Evolutionary conservation across 2,888 invertebrate species (phyloP), one percentile per base, ranked within the genome.

Genomic region (Drosophila seclusa): DNA sequence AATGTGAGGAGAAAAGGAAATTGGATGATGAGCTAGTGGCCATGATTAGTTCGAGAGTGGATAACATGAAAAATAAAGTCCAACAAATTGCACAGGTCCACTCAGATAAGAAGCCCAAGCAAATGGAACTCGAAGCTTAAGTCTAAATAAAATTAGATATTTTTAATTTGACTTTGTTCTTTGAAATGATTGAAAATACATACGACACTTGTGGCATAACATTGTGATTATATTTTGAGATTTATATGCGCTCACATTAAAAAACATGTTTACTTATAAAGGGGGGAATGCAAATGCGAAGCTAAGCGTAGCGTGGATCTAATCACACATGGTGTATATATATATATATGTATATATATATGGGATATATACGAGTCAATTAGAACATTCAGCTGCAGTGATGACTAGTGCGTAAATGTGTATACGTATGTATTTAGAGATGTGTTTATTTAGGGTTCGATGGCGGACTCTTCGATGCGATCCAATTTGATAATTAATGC

Each of bases 401-500:
- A 71, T 77, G 83, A 87, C 84, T 82, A 83, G 87, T 61, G 48
- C 36, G 11, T 45, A 62, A 42, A 40, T 49, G 4, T 45, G 21
- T 50, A 36, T 62, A 27, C 18, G 24, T 13, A 27, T 54, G 18
- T 54, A 36, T 45, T 24, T 24, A 4, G 45, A 24, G 16, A 42
- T 24, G 34, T 34, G 21, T 63, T 59, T 54, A 31, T 48, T 61
- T 73, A 73, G 54, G 62, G 7, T n/a, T 79, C 80, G 63, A n/a
- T 62, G 32, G 69, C 34, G 13, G 78, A 69, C 52, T 80, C 80
- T 54, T 89, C 81, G 48, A 81, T 79, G 60, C 87, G 87, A 42
- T 92, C 92, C 59, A 93, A 72, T 76, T 92, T 93, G 13, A 93
- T 87, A 54, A 93, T 91, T 53, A 93, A 74, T 24, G 93, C 93